Evolutionary conservation across 2,797 vertebrate species (phyloP), one percentile per base, ranked within the genome.

Genomic region (Gallinago stenura): DNA sequence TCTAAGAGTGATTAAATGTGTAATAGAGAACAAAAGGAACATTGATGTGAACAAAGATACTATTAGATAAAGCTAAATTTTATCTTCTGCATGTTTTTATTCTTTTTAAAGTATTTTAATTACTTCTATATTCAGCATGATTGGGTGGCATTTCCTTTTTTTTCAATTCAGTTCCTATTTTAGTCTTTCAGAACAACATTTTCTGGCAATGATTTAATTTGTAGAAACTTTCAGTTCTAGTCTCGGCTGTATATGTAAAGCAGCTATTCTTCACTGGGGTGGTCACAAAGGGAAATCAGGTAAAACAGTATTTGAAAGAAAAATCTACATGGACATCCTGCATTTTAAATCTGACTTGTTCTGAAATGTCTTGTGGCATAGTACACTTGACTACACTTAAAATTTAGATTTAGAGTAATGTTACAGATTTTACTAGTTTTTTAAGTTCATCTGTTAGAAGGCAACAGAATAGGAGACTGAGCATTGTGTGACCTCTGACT

Each of bases 11-110:
- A 97, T 96, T 98, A 97, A 97, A 91, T 90, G 31, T 95, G 87
- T 94, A 96, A 93, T 62, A 87, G 33, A 87, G 84, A 93, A 97
- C 94, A 97, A 97, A 98, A 95, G 91, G 84, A 97, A 98, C 90
- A 96, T 16, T 92, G 91, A 97, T 95, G 43, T 92, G 91, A 97
- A 96, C 83, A 96, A 97, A 97, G 93, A 95, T 95, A 94, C 82
- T 72, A n/a, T 60, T 87, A 95, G 90, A 93, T 95, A 95, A 97
- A 97, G 69, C 68, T 94, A 95, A 96, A 97, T 76, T 94, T 97
- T 82, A 88, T 94, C 76, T 93, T 96, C 80, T 79, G 78, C 37
- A 35, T 91, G 48, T 83, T 97, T 97, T 94, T 87, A 80, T 95
- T 96, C 57, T 75, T 91, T 83, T 80, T 26, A 71, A 92, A 91